Evolutionary conservation across 2,888 invertebrate genomes (phyloP).

Genomic region (Aromia moschata): DNA sequence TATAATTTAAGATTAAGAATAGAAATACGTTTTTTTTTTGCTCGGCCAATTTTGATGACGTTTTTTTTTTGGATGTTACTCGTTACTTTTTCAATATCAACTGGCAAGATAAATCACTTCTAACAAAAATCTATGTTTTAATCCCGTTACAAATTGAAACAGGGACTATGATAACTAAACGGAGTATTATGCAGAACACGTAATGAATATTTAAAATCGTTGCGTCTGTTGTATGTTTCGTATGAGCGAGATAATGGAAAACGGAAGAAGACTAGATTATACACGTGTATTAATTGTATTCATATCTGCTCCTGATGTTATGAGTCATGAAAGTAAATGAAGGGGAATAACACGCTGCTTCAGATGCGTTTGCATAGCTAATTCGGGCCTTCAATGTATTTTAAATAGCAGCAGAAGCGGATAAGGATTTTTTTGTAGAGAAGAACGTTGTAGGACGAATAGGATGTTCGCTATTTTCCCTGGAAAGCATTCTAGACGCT

Average conservation of each 20-base stretch:
- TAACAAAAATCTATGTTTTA: too few species aligned
- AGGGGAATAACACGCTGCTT: conserved; percentile 1
- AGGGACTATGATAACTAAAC: background rate
- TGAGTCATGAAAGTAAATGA: conserved; percentile 9
- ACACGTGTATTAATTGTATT: conserved; percentile 2
- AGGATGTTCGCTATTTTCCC: background rate
- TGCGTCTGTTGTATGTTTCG: conserved; percentile 7
- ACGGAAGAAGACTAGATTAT: conserved; percentile 7
- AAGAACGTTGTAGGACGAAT: background rate
- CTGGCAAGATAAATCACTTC: too few species aligned
- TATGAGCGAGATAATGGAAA: conserved; percentile 2
- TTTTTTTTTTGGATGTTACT: too few species aligned
- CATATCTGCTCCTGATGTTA: conserved; percentile 4
- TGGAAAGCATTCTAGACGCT: too few species aligned
- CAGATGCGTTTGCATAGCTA: conserved; percentile 1
- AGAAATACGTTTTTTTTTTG: too few species aligned
- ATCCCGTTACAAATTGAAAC: conserved; percentile 1
- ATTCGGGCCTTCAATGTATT: background rate
- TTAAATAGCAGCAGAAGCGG: background rate
- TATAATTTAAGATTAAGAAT: too few species aligned
- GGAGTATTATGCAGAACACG: background rate
- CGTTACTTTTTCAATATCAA: too few species aligned
- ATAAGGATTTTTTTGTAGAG: background rate
- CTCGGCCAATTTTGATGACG: too few species aligned
- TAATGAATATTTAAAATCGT: conserved; percentile 14